Percentiles rank a stretch among this genome's conserved stretches.
These are phyloP conservation scores for Tachina fera DNA, from an alignment of 2,888 invertebrate species.

Conservation along the genomic window DNA sequence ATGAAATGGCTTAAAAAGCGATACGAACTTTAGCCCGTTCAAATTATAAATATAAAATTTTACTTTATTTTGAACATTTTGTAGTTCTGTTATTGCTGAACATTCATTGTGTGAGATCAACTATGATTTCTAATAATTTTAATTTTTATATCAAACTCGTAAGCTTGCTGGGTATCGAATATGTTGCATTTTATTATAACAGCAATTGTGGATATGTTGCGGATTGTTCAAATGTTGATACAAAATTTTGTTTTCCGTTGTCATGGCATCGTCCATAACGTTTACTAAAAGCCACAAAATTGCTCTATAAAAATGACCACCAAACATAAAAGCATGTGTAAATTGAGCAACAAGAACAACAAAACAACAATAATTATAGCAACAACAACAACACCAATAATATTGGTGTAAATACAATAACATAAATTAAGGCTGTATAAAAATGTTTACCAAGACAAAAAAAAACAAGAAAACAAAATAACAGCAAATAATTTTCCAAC, in stretches of 20 bases:
- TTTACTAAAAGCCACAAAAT: slow-evolving; percentile 69
- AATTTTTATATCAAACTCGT: too few species aligned
- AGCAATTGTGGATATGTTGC: slow-evolving; percentile 71
- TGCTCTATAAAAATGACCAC: slow-evolving; percentile 72
- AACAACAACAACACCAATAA: slow-evolving; percentile 37
- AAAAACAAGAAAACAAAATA: slow-evolving; percentile 3
- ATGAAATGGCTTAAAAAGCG: too few species aligned
- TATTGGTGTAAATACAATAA: slow-evolving; percentile 60
- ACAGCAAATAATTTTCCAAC: slow-evolving; percentile 30
- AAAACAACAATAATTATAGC: slow-evolving; percentile 19
- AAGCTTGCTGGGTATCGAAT: background rate
- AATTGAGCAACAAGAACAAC: slow-evolving; percentile 57
- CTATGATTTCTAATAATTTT: too few species aligned
- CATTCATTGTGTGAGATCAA: too few species aligned
- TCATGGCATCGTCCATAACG: slow-evolving; percentile 47
- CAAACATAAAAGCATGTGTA: slow-evolving; percentile 72
- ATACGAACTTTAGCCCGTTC: too few species aligned
- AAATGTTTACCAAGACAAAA: slow-evolving; percentile 33
- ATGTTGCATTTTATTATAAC: slow-evolving; percentile 25
- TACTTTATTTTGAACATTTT: too few species aligned
- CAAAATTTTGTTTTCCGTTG: slow-evolving; percentile 51
- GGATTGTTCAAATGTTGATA: slow-evolving; percentile 67
- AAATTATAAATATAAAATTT: too few species aligned
- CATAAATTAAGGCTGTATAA: slow-evolving; percentile 68
- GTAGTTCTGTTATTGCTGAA: too few species aligned